Conservation (phyloP, 2,113 vertebrate genomes). For the Mirounga angustirostris region DNA sequence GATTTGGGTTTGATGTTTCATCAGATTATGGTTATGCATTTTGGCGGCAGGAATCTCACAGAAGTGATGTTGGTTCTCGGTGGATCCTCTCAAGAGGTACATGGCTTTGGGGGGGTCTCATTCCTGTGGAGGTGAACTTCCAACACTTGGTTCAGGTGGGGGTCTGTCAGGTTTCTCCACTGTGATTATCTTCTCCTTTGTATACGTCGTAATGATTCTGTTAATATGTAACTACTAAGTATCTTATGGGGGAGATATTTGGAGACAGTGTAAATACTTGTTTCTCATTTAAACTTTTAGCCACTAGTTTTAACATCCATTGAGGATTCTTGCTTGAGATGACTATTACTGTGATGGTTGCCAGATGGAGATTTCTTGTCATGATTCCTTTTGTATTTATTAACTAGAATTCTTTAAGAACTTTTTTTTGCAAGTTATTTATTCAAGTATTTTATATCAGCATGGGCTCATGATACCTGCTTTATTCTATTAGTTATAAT, state of each 20-base stretch:
- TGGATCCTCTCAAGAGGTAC: not conserved
- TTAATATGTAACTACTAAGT: not conserved
- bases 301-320: not conserved
- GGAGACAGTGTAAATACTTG: not conserved
- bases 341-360: not conserved
- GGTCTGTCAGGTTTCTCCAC: not conserved
- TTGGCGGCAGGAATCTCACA: not conserved
- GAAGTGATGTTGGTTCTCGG: not conserved
- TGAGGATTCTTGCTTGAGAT: not conserved
- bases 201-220: not conserved
- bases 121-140: not conserved
- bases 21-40: not conserved
- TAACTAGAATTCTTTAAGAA: not conserved
- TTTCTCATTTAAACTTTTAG: not conserved
- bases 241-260: not conserved
- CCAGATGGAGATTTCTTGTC: not conserved
- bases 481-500: not conserved
- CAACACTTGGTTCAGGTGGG: not conserved
- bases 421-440: conserved; percentile 14
- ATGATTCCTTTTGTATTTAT: not conserved
- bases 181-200: not conserved
- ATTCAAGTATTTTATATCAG: not conserved
- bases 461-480: not conserved
- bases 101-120: not conserved
- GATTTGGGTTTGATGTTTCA: not conserved